Evolutionary conservation across 2,888 invertebrate species (phyloP).

Genomic region (Lasioglossum figueresi): DNA sequence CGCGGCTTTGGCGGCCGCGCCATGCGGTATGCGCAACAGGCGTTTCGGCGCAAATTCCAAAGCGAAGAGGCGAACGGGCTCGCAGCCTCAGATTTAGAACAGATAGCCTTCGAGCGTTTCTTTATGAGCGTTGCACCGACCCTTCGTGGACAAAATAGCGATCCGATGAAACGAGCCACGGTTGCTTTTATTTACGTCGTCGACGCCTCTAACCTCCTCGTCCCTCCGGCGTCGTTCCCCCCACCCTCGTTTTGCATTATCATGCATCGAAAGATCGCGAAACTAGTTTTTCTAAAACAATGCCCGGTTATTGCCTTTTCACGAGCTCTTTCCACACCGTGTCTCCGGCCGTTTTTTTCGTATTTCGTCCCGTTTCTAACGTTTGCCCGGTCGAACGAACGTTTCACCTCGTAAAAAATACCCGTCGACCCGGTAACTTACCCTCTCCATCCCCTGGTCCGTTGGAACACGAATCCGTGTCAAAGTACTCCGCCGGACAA

Average conservation of each 20-base stretch:
- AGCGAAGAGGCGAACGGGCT: slow-evolving; percentile 49
- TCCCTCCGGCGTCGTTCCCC: background rate
- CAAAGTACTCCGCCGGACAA: slow-evolving; percentile 37
- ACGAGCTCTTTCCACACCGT: background rate
- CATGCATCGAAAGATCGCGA: slow-evolving; percentile 30
- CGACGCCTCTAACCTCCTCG: slow-evolving; percentile 11
- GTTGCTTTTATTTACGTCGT: slow-evolving; percentile 60
- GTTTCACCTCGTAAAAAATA: slow-evolving; percentile 41
- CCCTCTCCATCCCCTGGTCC: background rate
- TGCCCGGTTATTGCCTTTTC: background rate
- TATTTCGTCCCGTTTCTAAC: slow-evolving; percentile 19
- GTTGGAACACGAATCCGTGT: slow-evolving; percentile 47
- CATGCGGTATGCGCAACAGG: slow-evolving; percentile 60
- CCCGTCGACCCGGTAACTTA: slow-evolving; percentile 4
- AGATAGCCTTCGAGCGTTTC: slow-evolving; percentile 63
- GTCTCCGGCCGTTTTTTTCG: background rate
- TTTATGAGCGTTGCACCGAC: slow-evolving; percentile 59
- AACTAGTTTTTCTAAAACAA: slow-evolving; percentile 28
- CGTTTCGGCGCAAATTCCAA: slow-evolving; percentile 62
- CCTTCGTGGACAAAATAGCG: slow-evolving; percentile 59
- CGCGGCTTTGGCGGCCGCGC: slow-evolving; percentile 12
- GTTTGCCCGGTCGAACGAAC: slow-evolving; percentile 36
- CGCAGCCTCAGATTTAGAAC: slow-evolving; percentile 64
- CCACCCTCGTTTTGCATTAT: background rate
- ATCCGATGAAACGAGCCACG: slow-evolving; percentile 57